These are phyloP conservation scores for Phalloptychus januarius DNA, from an alignment of 2,797 vertebrate species.

Conservation along the genomic window DNA sequence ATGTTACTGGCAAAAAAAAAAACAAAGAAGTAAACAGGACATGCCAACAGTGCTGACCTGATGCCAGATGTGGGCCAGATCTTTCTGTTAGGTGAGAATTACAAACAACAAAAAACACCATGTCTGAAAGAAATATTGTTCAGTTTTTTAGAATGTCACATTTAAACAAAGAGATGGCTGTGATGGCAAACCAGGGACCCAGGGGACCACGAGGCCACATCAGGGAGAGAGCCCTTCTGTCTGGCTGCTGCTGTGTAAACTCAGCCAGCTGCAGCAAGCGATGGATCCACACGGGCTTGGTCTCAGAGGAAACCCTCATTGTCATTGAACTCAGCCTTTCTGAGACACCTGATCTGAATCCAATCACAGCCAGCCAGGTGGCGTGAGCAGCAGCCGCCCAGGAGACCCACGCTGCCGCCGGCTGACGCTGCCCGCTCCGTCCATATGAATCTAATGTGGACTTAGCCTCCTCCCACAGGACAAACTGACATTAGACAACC, in stretches of 20 bases:
- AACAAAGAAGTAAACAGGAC: no score
- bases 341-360: conserved; percentile 75
- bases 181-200: conserved; percentile 45
- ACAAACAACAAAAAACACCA: background rate
- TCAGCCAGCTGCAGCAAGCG: conserved; percentile 42
- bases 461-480: conserved; percentile 14
- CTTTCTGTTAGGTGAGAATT: no score
- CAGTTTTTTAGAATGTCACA: conserved; percentile 29
- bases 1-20: background rate
- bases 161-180: conserved; percentile 38
- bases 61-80: no score
- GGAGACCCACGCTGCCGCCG: conserved; percentile 36
- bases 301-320: conserved; percentile 65
- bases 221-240: conserved; percentile 35
- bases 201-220: conserved; percentile 27
- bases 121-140: conserved; percentile 11
- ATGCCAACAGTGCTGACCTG: no score
- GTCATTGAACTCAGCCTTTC: conserved; percentile 57
- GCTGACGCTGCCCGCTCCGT: conserved; percentile 46
- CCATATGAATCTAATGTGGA: conserved; percentile 57
- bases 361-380: no score
- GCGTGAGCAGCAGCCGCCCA: conserved; percentile 55
- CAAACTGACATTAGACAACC: conserved; percentile 12
- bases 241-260: conserved; percentile 54
- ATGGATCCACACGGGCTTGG: conserved; percentile 59